phyloP scores from a whole-genome alignment of 2,797 vertebrate species.

The Phalanger gymnotis region DNA sequence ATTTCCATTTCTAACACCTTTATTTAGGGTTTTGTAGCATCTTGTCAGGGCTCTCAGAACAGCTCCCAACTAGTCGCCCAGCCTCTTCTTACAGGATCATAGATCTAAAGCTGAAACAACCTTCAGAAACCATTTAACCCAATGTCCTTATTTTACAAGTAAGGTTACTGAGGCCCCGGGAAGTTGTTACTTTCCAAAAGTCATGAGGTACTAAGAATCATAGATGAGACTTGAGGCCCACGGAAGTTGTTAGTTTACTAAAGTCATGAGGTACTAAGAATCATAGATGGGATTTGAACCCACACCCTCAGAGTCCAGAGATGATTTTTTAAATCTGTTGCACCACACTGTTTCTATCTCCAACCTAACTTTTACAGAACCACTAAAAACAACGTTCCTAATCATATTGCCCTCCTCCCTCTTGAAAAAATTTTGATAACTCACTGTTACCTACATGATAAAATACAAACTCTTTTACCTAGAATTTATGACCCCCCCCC shows the following conservation, averaged over 20 bases:
- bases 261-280: not conserved
- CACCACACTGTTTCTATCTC: not conserved
- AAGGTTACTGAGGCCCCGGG: not conserved
- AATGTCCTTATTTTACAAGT: not conserved
- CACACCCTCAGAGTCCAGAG: not conserved
- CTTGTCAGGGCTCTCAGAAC: not conserved
- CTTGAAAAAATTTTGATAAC: not conserved
- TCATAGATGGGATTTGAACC: not conserved
- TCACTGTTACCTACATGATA: not conserved
- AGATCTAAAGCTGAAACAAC: not conserved
- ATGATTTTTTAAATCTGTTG: not conserved
- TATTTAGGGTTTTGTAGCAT: not conserved
- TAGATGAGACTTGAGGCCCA: not conserved
- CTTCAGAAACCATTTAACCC: not conserved
- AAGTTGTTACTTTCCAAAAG: not conserved
- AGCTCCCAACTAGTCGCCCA: not conserved
- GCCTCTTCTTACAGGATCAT: not conserved
- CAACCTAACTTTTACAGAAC: not conserved
- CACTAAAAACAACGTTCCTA: not conserved
- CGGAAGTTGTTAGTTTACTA: not conserved
- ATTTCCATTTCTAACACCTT: not conserved
- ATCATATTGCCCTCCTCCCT: not conserved
- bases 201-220: not conserved
- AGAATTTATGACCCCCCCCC: not conserved
- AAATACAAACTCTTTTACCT: not conserved